Base-by-base conservation (phyloP, 23 tunicate genomes). In the Ascidia mentula region DNA sequence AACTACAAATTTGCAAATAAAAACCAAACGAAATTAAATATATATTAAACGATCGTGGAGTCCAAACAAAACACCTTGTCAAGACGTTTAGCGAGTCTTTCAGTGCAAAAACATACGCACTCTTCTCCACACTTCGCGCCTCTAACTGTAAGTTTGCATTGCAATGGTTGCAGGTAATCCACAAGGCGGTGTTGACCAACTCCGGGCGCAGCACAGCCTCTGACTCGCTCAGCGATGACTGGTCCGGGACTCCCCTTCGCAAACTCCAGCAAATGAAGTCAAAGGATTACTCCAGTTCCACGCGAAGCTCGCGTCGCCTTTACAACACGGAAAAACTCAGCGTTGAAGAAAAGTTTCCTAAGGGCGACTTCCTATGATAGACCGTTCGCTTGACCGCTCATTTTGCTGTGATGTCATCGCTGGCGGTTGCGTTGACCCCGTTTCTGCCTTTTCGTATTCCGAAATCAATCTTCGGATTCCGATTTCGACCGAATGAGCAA, bases 321-420 rank as follows among this genome's bases (percentile, higher is more conserved):
- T 91, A 60, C 74, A 83, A 90, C 86, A 46, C 69, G 4, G 82
- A 72, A 0, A 80, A 77, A 34, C 79, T 90, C 17, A 89, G 85
- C 30, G 96, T 90, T 26, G 84, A 90, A 75, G 85, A 72, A 40
- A 84, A 90, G 61, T 90, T 90, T 80, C 96, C 96, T 17, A 78
- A 73, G 60, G 96, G 78, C 34, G 80, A 80, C 31, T 84, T 84
- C 69, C 74, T 90, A 0, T 90, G 45, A 87, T 37, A 22, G 75
- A 1, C 65, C 7, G 65, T 3, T 53, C 65, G 2, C 65, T 26
- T 53, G 65, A 53, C 65, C 65, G n/a, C n/a, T n/a, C n/a, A n/a
- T n/a, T n/a, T 9, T 3, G 12, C 28, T 28, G 65, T 53, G 65
- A 53, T 28, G 65, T 53, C 65, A 53, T 53, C 12, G 53, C 53